Evolutionary conservation across 2,113 vertebrate genomes (phyloP), one percentile per base, ranked within the genome.

Genomic region (Passer domesticus): DNA sequence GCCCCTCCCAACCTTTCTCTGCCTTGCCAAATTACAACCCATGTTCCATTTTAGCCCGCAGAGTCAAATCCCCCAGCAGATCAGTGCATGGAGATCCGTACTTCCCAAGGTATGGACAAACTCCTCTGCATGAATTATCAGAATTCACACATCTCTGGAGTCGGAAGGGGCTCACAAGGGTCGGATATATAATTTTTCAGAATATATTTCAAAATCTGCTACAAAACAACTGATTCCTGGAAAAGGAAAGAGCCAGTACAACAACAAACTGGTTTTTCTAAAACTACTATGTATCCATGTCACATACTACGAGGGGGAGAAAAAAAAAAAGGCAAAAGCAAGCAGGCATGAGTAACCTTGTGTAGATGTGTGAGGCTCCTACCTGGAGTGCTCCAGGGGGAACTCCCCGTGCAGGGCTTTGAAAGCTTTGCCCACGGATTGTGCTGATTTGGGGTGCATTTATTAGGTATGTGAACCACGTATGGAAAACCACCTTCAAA

Each of bases 111-210:
- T 0, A 43, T 4, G 52, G 49, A 28, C 31, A 13, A 83, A 67
- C 64, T 68, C 70, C 33, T 15, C 47, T 43, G 35, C 27, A 15
- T 2, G 15, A 12, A 15, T 67, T 21, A 31, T 13, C 35, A 74
- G 12, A 80, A 64, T 37, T 37, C 11, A 52, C 9, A 47, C 16
- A 0, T 0, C 4, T 3, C 35, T 12, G 46, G 18, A 20, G 25
- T 0, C 4, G 17, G 3, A 11, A 13, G 21, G 70, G 41, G 41
- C 53, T 13, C 62, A 47, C 24, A 5, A 4, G n/a, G 78, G 44
- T 43, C 63, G 62, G 1, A 23, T 0, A 5, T 1, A 6, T 8
- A 1, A 2, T 20, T 33, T 84, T 59, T 30, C 27, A 22, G n/a
- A 13, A 43, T 9, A 1, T 10, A 21, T 59, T 70, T 66, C 23